These are phyloP conservation scores for Nephrotoma appendiculata DNA, from an alignment of 2,888 invertebrate species.

Conservation along the genomic window DNA sequence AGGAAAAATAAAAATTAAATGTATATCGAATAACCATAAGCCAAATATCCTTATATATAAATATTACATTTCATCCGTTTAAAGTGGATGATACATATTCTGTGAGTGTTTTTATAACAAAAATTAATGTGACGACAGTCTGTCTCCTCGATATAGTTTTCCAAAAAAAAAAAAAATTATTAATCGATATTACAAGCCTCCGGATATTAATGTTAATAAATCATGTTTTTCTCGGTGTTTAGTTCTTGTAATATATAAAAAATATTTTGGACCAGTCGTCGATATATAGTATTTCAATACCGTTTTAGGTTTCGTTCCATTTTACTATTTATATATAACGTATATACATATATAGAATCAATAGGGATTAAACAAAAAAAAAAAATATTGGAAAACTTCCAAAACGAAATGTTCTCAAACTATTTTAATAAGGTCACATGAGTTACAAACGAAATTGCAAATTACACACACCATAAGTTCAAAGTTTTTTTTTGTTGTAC, in stretches of 20 bases:
- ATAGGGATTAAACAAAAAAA: background rate
- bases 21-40: background rate
- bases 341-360: too few species aligned
- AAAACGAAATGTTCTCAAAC: background rate
- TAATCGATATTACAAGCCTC: background rate
- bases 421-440: background rate
- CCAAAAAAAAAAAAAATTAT: background rate
- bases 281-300: too few species aligned
- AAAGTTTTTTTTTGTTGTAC: background rate
- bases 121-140: background rate
- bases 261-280: too few species aligned
- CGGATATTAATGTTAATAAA: background rate
- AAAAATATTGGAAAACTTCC: background rate
- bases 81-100: background rate
- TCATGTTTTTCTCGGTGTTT: background rate
- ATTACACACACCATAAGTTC: background rate
- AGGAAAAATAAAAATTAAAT: background rate
- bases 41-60: background rate
- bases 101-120: background rate
- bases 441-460: background rate
- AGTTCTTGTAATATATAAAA: background rate
- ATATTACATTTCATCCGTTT: background rate
- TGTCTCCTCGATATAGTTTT: background rate
- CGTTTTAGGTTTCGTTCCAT: too few species aligned
- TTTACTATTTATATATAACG: too few species aligned